Evolutionary conservation across 2,113 vertebrate genomes (phyloP).

Genomic region (Silurus glanis): DNA sequence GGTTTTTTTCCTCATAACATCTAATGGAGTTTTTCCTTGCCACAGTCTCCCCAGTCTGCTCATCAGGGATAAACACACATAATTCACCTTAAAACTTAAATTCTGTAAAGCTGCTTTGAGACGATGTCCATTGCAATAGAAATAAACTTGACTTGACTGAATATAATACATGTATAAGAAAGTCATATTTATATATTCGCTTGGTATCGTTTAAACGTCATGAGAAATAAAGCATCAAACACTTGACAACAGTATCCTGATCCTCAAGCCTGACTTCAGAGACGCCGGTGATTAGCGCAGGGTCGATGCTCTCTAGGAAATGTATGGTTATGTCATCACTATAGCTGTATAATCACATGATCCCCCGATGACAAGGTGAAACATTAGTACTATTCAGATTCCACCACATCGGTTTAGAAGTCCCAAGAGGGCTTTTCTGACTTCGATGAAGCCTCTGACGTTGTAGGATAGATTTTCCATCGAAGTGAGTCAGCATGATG

Average conservation of each 20-base stretch:
- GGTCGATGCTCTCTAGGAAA: neutral
- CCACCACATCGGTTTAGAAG: neutral
- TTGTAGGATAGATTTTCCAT: neutral
- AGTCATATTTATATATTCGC: neutral
- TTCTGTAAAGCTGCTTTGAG: too few relatives aligned
- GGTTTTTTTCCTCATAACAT: too few relatives aligned
- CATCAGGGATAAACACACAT: too few relatives aligned
- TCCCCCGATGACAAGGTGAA: constrained; percentile 5
- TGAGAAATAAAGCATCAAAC: neutral
- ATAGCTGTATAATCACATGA: neutral
- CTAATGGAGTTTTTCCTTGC: too few relatives aligned
- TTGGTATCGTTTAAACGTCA: neutral
- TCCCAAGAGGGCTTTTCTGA: neutral
- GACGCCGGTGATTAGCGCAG: neutral
- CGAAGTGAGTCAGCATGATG: constrained; percentile 28
- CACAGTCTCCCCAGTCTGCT: too few relatives aligned
- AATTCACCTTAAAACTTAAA: too few relatives aligned
- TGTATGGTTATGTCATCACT: neutral
- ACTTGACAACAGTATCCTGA: neutral
- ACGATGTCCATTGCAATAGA: too few relatives aligned
- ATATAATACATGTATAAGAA: neutral
- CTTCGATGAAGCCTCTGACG: constrained; percentile 10
- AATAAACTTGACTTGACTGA: neutral
- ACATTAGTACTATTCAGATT: neutral
- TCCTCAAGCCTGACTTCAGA: neutral